Percentiles rank a stretch among this genome's conserved stretches.
phyloP scores from a whole-genome alignment of 2,797 vertebrate species.

The Alosa sapidissima region DNA sequence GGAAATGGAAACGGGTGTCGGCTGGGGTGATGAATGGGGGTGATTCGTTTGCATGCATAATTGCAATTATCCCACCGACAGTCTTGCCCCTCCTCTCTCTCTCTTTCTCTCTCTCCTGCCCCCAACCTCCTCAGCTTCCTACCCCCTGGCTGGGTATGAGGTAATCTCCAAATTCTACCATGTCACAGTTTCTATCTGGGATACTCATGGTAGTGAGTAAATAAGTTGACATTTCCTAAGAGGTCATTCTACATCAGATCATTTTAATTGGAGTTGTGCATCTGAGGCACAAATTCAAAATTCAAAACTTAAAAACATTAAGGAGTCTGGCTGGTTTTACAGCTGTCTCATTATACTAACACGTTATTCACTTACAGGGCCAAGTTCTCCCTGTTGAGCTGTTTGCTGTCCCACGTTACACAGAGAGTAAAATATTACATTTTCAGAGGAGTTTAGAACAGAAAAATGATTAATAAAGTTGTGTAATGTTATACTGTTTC shows the following conservation, averaged over 20 bases:
- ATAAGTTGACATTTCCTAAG: background rate
- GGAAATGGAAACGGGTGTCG: conserved; percentile 60
- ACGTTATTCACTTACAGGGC: background rate
- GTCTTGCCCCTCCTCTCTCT: background rate
- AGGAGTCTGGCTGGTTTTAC: background rate
- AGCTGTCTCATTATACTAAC: background rate
- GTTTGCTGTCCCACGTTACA: background rate
- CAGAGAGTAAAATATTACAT: background rate
- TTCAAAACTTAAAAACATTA: background rate
- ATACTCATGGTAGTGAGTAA: background rate
- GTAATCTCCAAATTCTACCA: background rate
- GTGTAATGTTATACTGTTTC: too few relatives aligned
- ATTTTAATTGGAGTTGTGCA: background rate
- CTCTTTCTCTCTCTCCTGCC: background rate
- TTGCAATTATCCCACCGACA: conserved; percentile 23
- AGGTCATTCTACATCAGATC: background rate
- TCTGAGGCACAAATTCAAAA: background rate
- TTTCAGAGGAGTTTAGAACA: too few relatives aligned
- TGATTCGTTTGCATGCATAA: conserved; percentile 50
- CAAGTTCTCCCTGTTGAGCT: background rate
- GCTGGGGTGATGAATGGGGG: conserved; percentile 62
- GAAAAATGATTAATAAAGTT: too few relatives aligned
- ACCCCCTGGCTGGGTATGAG: too few relatives aligned
- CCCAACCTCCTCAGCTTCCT: too few relatives aligned
- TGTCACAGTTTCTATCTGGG: background rate